phyloP scores from a whole-genome alignment of 2,113 vertebrate species.

The Mastomys coucha region DNA sequence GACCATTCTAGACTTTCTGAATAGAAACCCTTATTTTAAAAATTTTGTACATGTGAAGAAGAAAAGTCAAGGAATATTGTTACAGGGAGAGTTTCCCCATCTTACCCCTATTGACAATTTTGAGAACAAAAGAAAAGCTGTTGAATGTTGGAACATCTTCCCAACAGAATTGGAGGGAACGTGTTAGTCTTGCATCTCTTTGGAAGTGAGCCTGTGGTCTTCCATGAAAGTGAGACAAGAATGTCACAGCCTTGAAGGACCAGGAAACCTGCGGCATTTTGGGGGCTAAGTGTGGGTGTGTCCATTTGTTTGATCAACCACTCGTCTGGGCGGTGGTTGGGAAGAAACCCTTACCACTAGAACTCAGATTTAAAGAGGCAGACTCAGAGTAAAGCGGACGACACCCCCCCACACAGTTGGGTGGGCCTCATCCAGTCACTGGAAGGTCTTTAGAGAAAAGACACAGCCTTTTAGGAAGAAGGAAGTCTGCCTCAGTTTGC shows the following conservation, averaged over 20 bases:
- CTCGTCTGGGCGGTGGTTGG: not conserved
- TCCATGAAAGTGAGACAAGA: not conserved
- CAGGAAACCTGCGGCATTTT: not conserved
- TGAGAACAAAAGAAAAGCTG: not conserved
- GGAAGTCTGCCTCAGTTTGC: slow-evolving; percentile 14
- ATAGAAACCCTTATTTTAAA: slow-evolving; percentile 22
- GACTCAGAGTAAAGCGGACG: not conserved
- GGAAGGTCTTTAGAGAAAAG: not conserved
- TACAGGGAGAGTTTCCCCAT: not conserved
- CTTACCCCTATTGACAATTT: not conserved
- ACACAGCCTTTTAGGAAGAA: not conserved
- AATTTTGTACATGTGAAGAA: not conserved
- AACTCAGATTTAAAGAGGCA: not conserved
- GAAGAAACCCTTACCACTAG: not conserved
- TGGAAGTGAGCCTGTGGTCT: not conserved
- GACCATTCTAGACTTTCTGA: not conserved
- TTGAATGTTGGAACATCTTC: not conserved
- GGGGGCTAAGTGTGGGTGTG: not conserved
- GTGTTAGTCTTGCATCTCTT: not conserved
- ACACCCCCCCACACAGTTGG: not conserved
- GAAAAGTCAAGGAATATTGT: not conserved
- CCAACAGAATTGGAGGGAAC: not conserved
- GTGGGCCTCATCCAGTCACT: not conserved
- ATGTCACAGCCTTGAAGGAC: not conserved
- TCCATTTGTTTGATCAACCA: not conserved